Evolutionary conservation across 1,140 invertebrate species (phyloP), one percentile per base, ranked within the genome.

Genomic region (Hycleus cichorii): DNA sequence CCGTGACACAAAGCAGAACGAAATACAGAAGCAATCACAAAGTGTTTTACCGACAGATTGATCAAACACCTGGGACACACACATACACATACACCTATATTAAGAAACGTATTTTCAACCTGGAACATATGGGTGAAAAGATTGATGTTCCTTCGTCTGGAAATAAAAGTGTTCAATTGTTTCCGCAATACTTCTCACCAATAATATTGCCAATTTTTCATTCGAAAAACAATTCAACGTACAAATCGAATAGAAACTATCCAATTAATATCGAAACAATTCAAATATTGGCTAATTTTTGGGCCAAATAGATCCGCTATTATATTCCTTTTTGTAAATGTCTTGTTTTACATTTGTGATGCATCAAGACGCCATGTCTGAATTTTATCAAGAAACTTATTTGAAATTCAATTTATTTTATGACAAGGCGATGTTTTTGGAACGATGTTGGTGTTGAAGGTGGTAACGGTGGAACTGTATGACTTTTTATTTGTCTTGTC

Each of bases 331-430:
- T 46, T 45, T 45, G 46, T 7, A 43, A 53, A 53, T 24, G 48
- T 49, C 48, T 49, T 49, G 48, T 49, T 49, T 49, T 49, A 49
- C 48, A 49, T 49, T 49, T 49, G 48, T 39, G 24, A 49, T 49
- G 26, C 39, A 49, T 49, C 48, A 49, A 49, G 51, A 53, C 51
- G 49, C 57, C 57, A 59, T 49, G 57, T 59, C 59, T 60, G 59
- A 60, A 57, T 60, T 60, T 60, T 60, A 60, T 60, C 59, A 60
- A 60, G 25, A 25, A 58, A 49, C 59, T 62, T 48, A 62, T 62
- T 62, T 62, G 59, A 62, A 62, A 62, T 62, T 62, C 59, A 62
- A 62, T 62, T 62, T 62, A 62, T 62, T 62, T 62, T 62, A 62
- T 57, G 59, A 62, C 59, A 62, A 57, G 49, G 48, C 51, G 51